Evolutionary conservation across 2,888 invertebrate species (phyloP).

Genomic region (Ethmia dodecea): DNA sequence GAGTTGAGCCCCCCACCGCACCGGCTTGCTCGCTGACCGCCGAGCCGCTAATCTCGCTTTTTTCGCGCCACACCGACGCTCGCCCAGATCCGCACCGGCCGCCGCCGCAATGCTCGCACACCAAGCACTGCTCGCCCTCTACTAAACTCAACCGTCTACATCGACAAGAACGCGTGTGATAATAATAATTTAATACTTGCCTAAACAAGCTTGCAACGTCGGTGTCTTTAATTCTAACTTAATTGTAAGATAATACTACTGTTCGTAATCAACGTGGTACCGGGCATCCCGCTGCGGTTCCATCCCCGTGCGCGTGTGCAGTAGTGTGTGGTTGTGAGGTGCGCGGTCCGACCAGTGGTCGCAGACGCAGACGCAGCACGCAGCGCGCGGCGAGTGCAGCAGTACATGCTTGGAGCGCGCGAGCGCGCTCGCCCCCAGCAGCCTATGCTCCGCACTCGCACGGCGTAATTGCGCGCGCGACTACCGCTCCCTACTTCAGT

Average conservation of each 20-base stretch:
- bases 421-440: conserved; percentile 61
- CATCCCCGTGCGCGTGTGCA: conserved; percentile 50
- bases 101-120: conserved; percentile 72
- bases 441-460: conserved; percentile 73
- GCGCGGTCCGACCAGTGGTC: conserved; percentile 42
- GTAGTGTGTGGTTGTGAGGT: conserved; percentile 56
- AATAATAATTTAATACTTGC: conserved; percentile 71
- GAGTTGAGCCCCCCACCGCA: conserved; percentile 76
- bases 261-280: conserved; percentile 38
- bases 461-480: conserved; percentile 63
- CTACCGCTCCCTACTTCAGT: conserved; percentile 42
- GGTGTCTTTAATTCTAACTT: conserved; percentile 74
- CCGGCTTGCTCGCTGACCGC: conserved; percentile 76
- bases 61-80: conserved; percentile 72
- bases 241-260: conserved; percentile 66
- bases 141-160: conserved; percentile 73
- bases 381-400: conserved; percentile 38
- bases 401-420: conserved; percentile 65
- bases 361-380: conserved; percentile 33
- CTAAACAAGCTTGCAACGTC: conserved; percentile 75
- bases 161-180: conserved; percentile 75
- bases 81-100: conserved; percentile 65
- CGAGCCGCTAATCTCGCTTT: conserved; percentile 77
- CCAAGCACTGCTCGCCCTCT: conserved; percentile 74
- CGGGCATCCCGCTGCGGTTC: conserved; percentile 43